Conservation (phyloP, 2,797 vertebrate genomes). For the Zalophus californianus region DNA sequence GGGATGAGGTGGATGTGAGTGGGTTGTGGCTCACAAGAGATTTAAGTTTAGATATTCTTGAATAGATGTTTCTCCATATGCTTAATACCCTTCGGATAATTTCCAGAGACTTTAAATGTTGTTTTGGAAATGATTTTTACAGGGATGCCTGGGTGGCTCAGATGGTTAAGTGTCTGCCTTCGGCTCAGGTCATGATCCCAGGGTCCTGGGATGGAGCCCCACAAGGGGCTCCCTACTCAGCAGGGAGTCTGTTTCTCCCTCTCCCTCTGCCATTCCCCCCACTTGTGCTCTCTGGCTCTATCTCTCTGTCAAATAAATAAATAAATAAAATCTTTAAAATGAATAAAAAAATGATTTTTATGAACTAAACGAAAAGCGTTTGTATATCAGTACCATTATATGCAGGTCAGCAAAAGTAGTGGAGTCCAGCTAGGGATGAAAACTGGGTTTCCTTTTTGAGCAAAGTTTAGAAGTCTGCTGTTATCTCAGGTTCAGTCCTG, state of each 20-base stretch:
- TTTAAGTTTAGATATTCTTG: neutral
- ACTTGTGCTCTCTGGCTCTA: too few relatives aligned
- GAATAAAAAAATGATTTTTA: neutral
- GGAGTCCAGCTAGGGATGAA: neutral
- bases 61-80: neutral
- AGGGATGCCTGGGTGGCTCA: too few relatives aligned
- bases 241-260: too few relatives aligned
- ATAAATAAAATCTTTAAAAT: neutral
- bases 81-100: neutral
- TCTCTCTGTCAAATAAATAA: too few relatives aligned
- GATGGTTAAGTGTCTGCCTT: too few relatives aligned
- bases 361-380: neutral
- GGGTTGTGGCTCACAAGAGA: neutral
- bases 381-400: neutral
- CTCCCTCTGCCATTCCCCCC: too few relatives aligned
- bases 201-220: too few relatives aligned
- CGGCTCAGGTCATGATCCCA: too few relatives aligned
- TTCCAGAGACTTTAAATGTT: neutral
- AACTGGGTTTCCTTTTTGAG: slow-evolving; percentile 12
- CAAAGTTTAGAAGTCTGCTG: neutral
- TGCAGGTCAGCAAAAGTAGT: neutral
- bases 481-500: neutral
- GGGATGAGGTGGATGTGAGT: neutral
- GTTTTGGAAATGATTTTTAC: neutral
- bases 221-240: too few relatives aligned